Percentiles rank a stretch among this genome's conserved stretches.
Evolutionary conservation across 2,888 invertebrate species (phyloP).

Genomic region (Cataglyphis altisquamis): DNA sequence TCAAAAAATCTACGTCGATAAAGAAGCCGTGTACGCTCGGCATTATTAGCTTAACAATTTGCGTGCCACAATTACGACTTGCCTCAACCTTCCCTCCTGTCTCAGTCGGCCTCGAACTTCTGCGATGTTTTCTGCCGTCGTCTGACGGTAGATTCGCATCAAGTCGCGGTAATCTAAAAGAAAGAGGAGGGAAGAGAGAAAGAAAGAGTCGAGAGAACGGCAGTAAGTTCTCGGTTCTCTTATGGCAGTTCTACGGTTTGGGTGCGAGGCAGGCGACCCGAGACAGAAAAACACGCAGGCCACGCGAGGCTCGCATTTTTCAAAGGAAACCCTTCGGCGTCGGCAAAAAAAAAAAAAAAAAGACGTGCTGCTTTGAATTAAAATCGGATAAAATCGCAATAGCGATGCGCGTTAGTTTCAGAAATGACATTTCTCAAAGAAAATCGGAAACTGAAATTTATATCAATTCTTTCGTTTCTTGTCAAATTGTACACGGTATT

Average conservation of each 20-base stretch:
- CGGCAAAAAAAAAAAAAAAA: constrained; percentile 50
- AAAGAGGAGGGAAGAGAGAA: not conserved
- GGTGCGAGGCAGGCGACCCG: constrained; percentile 48
- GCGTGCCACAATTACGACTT: constrained; percentile 64
- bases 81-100: constrained; percentile 16
- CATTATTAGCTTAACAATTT: constrained; percentile 66
- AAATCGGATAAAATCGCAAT: constrained; percentile 39
- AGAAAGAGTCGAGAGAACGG: not conserved
- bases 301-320: constrained; percentile 77
- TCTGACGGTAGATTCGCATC: constrained; percentile 65
- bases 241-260: constrained; percentile 36
- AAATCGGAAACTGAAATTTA: constrained; percentile 32
- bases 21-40: constrained; percentile 45
- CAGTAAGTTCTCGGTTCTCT: constrained; percentile 23
- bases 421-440: constrained; percentile 25
- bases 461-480: constrained; percentile 1
- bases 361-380: constrained; percentile 28
- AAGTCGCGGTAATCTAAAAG: constrained; percentile 59
- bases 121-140: constrained; percentile 46
- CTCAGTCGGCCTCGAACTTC: constrained; percentile 37
- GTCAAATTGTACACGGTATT: constrained; percentile 4
- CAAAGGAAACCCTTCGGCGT: constrained; percentile 61
- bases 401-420: not conserved
- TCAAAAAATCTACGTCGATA: constrained; percentile 43
- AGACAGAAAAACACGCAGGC: constrained; percentile 63